Base-by-base conservation (phyloP, 2,888 invertebrate species). In the Cryptocephalus primarius region DNA sequence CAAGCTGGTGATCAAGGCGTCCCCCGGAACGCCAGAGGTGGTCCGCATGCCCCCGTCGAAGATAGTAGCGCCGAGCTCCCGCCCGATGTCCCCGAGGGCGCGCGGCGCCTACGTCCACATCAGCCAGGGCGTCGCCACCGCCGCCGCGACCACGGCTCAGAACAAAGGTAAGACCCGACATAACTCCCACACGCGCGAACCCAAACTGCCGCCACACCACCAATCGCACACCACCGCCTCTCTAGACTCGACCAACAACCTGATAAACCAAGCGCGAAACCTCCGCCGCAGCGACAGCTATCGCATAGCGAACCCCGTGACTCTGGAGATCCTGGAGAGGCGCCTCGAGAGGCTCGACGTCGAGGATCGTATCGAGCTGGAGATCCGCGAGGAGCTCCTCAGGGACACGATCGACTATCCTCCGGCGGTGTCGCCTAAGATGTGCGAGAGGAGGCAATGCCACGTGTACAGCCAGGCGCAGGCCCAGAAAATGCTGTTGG, bases 221-320 rank as follows among this genome's bases (percentile, higher is more conserved):
- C n/a, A 36, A 11, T 57, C 55, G 49, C 56, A 53, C 47, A 53
- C 51, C 44, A 55, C 53, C 52, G 38, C 50, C 39, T 44, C 36
- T 13, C 46, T 40, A 14, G 47, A 44, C 44, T 45, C 44, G n/a
- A 71, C 71, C 59, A 72, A 67, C 70, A 73, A 73, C 66, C 75
- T 75, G 57, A 65, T 67, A 44, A 57, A 59, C 44, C 70, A 68
- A 60, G 40, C 45, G 36, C 40, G 43, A 4, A 43, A 46, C 13
- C 40, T 88, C 41, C 86, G 85, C 69, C 82, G 89, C 49, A 87
- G 86, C 66, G 86, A 89, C 67, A 89, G 88, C 70, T 89, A 89
- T 65, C 80, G 87, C 54, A 76, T 85, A 68, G 89, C 89, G 11
- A 88, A 88, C 69, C 80, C 81, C 14, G 75, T 80, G 34, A 80